Conservation (phyloP, 23 tunicate species). For the Ciona savignyi region DNA sequence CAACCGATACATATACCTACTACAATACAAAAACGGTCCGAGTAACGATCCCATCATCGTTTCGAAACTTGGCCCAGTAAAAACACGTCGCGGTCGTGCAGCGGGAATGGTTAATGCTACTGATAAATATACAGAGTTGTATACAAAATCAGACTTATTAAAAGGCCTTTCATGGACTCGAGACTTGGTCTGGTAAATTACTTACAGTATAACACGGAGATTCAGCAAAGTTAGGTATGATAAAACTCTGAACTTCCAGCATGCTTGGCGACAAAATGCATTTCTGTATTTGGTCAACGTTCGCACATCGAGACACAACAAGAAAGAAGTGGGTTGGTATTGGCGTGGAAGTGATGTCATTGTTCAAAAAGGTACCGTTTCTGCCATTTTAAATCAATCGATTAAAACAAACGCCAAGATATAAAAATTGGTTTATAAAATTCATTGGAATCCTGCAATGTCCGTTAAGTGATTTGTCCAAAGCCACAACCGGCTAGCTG, state of each 20-base stretch:
- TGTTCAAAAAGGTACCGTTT: slow-evolving; percentile 17
- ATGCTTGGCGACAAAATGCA: slow-evolving; percentile 30
- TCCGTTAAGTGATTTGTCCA: no score
- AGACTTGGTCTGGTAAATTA: slow-evolving; percentile 12
- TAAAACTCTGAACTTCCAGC: slow-evolving; percentile 41
- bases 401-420: neutral
- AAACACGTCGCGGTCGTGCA: no score
- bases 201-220: slow-evolving; percentile 38
- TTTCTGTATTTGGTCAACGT: slow-evolving; percentile 12
- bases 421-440: slow-evolving; percentile 11
- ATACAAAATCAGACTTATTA: no score
- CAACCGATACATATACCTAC: no score
- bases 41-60: no score
- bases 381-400: neutral
- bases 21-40: no score
- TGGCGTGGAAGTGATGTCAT: slow-evolving; percentile 10
- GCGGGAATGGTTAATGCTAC: no score
- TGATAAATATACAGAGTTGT: no score
- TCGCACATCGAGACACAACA: slow-evolving; percentile 38
- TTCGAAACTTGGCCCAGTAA: slow-evolving; percentile 54
- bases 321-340: slow-evolving; percentile 66
- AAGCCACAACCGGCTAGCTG: no score
- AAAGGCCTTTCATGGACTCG: slow-evolving; percentile 22
- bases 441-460: no score
- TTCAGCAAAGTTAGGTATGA: slow-evolving; percentile 53